Percentiles rank a stretch among this genome's conserved stretches.
Evolutionary conservation across 2,797 vertebrate genomes (phyloP).

Genomic region (Alectoris magna): DNA sequence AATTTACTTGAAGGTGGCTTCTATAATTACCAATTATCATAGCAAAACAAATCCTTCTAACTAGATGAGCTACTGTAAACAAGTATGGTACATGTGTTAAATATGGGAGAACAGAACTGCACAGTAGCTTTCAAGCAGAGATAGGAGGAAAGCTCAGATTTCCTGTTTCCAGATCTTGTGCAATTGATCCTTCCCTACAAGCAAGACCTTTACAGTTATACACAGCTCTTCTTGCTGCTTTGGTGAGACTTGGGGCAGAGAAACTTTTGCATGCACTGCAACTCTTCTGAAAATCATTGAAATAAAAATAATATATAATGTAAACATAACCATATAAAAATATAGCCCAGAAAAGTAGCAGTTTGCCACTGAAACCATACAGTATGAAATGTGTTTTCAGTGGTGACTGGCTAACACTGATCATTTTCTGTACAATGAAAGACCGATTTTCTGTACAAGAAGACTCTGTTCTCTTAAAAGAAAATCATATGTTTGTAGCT

Average conservation of each 20-base stretch:
- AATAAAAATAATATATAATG: neutral
- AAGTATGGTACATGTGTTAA: neutral
- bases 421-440: neutral
- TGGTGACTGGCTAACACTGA: neutral
- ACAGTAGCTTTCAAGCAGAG: neutral
- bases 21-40: conserved; percentile 19
- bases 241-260: neutral
- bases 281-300: neutral
- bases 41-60: conserved; percentile 33
- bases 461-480: neutral
- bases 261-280: neutral
- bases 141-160: neutral
- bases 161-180: neutral
- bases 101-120: neutral
- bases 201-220: neutral
- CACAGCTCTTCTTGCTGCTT: neutral
- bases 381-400: neutral
- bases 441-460: neutral
- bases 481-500: neutral
- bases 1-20: conserved; percentile 40
- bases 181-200: neutral
- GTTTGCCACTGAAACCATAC: neutral
- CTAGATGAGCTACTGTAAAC: conserved; percentile 7
- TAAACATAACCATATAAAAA: neutral
- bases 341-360: neutral